Evolutionary conservation across 2,113 vertebrate species (phyloP), one percentile per base, ranked within the genome.

Genomic region (Eulemur rufifrons): DNA sequence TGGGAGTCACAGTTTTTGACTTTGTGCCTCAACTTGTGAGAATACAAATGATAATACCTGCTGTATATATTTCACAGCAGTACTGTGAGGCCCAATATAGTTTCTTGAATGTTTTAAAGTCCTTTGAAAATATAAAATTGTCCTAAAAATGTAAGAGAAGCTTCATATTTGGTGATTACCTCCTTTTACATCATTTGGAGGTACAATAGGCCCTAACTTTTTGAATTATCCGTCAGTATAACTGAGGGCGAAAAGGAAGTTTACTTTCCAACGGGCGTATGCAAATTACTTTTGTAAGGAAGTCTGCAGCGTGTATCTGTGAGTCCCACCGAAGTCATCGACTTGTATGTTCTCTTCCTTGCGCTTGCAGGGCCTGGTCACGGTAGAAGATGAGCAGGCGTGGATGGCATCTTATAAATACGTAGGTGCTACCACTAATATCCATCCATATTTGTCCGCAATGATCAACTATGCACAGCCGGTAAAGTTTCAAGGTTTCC

Each of bases 391-490:
- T 91, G 99, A 99, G 56, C 99, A 99, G 98, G 99, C 99, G 0
- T 99, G 99, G 98, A 99, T 99, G 97, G 99, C 99, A 96, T 99
- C 99, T 94, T 99, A 99, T 98, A 99, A 99, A 88, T 99, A 99
- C 63, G 99, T 99, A 87, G 99, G 99, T 97, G 99, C 99, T 97
- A 99, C 99, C 95, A 99, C 99, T 14, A 99, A 99, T 97, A 99
- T 99, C 98, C 99, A 99, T 97, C 99, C 99, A 0, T 99, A 99
- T 97, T 99, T 99, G 95, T 99, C 99, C 73, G 99, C 99, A 54
- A 99, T 99, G 99, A 99, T 99, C 98, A 99, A 99, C 99, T 99
- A 99, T 90, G 99, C 99, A 86, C 99, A 99, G 92, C 99, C 99
- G 0, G 99, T 99, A 97, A 99, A 99, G 98, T 99, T 99, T 98